phyloP scores from a whole-genome alignment of 2,888 invertebrate genomes.

The Autographa pulchrina region DNA sequence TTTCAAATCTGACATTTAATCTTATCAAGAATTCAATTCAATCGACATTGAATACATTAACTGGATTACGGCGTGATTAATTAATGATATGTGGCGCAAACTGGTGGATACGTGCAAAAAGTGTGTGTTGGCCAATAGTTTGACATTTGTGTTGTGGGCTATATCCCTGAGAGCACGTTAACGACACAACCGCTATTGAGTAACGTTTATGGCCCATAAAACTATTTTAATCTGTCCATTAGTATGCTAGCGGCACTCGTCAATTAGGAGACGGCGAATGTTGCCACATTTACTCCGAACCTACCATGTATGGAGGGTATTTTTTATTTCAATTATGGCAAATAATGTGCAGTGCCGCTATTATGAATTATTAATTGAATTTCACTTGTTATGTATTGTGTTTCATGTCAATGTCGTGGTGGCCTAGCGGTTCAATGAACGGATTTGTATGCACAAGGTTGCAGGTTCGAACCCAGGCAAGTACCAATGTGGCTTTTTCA shows the following conservation, averaged over 20 bases:
- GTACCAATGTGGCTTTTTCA: no score
- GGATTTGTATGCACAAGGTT: no score
- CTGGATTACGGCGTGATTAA: constrained; percentile 30
- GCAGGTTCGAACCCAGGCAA: no score
- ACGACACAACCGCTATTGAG: constrained; percentile 59
- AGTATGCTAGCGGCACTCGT: constrained; percentile 80
- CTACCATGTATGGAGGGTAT: constrained; percentile 58
- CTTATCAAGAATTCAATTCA: constrained; percentile 32
- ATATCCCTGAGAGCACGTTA: constrained; percentile 41
- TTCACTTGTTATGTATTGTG: constrained; percentile 20
- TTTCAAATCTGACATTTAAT: constrained; percentile 48
- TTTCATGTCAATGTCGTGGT: no score
- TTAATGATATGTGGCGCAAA: constrained; percentile 30
- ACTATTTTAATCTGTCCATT: constrained; percentile 85
- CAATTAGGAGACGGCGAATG: constrained; percentile 77
- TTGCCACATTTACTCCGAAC: constrained; percentile 63
- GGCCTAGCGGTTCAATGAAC: no score
- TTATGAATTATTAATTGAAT: constrained; percentile 30
- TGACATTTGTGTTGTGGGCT: constrained; percentile 47
- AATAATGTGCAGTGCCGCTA: constrained; percentile 23
- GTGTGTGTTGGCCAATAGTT: constrained; percentile 39
- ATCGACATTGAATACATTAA: constrained; percentile 49
- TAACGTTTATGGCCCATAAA: constrained; percentile 82
- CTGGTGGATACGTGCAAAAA: constrained; percentile 44
- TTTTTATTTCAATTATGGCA: constrained; percentile 47